Base-by-base conservation (phyloP, 2,797 vertebrate species). In the Balearica regulorum region DNA sequence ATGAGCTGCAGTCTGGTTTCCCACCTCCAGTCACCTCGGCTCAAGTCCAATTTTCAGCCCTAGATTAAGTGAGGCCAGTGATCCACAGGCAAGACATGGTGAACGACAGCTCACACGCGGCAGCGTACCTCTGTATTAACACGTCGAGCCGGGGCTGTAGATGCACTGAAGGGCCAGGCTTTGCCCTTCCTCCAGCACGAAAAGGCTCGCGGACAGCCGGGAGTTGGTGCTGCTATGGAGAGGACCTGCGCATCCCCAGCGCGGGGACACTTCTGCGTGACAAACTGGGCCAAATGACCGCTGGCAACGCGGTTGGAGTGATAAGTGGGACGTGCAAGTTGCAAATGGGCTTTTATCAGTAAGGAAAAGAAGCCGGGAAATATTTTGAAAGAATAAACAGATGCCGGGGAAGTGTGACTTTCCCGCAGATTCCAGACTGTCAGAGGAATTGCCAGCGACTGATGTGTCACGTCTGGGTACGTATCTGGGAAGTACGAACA, bases 41-140 rank as follows among this genome's bases (percentile, higher is more conserved):
- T 91, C 87, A 26, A 65, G 90, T 84, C 94, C 95, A 92, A 92
- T 97, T 97, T 95, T 81, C 97, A 97, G 87, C 72, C 95, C 69
- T 16, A 91, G 84, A 96, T 97, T 39, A 61, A 83, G 76, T 9
- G 82, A 96, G 65, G 65, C 72, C 65, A 9, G 82, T 7, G 84
- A 87, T 71, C 71, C 80, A 46, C 72, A 18, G 65, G 77, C 87
- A 61, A 6, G 43, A 24, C 11, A 4, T 0, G 1, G 64, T 48
- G 96, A 92, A 26, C 94, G 96, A 93, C 92, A 94, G 94, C 92
- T 93, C 89, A 48, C 41, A n/a, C 6, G 41, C 0, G 1, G 87
- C 87, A 8, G 10, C 5, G 10, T 31, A 37, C 21, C 17, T 11
- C 91, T 9, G 73, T 5, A 17, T 81, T 94, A 73, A 78, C 96